A percentile compares a stretch with the other conserved stretches of the same genome.
Conservation (phyloP, 2,113 vertebrate genomes). For the Gopherus evgoodei region DNA sequence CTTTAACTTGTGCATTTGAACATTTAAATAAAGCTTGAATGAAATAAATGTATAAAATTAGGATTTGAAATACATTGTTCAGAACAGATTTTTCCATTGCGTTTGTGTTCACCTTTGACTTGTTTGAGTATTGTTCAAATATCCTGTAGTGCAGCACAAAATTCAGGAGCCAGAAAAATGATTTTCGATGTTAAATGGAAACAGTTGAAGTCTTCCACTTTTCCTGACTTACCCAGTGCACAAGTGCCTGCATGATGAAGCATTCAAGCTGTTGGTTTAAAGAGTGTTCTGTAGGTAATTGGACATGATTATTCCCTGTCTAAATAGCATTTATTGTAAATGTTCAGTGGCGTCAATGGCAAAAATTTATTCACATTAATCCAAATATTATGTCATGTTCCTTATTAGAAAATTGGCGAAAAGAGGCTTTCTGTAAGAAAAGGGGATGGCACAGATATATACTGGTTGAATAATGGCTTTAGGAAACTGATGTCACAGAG, state of each 20-base stretch:
- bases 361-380: neutral
- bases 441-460: neutral
- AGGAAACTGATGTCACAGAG: neutral
- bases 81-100: neutral
- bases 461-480: neutral
- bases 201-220: neutral
- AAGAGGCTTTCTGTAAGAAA: neutral
- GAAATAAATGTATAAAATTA: neutral
- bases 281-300: neutral
- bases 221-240: neutral
- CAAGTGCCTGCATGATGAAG: neutral
- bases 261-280: neutral
- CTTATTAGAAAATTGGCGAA: neutral
- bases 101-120: neutral
- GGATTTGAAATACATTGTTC: neutral
- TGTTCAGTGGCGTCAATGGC: neutral
- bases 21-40: neutral
- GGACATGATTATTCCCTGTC: neutral
- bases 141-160: neutral
- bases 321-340: neutral
- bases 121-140: neutral
- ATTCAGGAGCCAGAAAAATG: neutral
- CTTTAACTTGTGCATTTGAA: neutral
- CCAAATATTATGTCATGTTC: neutral
- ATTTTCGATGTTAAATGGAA: neutral